Percentiles rank a stretch among this genome's conserved stretches.
phyloP scores from a whole-genome alignment of 2,113 vertebrate genomes.

The Periophthalmus modestus region DNA sequence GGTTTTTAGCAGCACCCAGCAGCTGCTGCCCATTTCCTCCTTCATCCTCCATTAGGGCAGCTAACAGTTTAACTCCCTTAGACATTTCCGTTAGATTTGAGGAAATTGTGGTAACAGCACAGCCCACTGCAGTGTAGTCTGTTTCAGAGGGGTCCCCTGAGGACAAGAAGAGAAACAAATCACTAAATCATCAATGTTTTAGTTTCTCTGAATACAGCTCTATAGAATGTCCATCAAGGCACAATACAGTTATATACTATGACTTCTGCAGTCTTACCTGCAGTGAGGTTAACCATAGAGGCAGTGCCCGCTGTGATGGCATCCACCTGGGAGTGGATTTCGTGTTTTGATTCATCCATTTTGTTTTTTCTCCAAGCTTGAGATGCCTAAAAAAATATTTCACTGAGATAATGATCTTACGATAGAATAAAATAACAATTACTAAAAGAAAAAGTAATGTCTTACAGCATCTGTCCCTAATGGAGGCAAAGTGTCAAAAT shows the following conservation, averaged over 20 bases:
- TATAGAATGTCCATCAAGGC: background rate
- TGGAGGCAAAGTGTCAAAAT: slow-evolving; percentile 89
- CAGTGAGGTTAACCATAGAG: slow-evolving; percentile 95
- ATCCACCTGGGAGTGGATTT: slow-evolving; percentile 98
- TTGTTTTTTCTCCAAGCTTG: slow-evolving; percentile 98
- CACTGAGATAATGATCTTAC: background rate
- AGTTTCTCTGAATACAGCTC: background rate
- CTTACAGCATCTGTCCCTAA: slow-evolving; percentile 96
- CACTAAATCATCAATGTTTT: background rate
- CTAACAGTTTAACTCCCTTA: slow-evolving; percentile 92
- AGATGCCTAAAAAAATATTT: slow-evolving; percentile 80
- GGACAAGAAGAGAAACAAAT: background rate
- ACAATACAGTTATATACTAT: too few relatives aligned
- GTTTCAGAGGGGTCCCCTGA: slow-evolving; percentile 95
- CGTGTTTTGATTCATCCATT: slow-evolving; percentile 98
- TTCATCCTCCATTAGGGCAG: slow-evolving; percentile 94
- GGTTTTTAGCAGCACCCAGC: slow-evolving; percentile 91
- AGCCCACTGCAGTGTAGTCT: slow-evolving; percentile 96
- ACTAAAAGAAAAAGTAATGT: background rate
- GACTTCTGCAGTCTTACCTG: slow-evolving; percentile 72
- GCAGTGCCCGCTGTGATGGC: slow-evolving; percentile 97
- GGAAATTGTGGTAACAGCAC: slow-evolving; percentile 95
- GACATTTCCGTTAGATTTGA: slow-evolving; percentile 99
- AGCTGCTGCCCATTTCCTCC: slow-evolving; percentile 90
- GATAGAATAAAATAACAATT: background rate